phyloP scores from a whole-genome alignment of 1,140 invertebrate species.

The Calliopsis andreniformis region DNA sequence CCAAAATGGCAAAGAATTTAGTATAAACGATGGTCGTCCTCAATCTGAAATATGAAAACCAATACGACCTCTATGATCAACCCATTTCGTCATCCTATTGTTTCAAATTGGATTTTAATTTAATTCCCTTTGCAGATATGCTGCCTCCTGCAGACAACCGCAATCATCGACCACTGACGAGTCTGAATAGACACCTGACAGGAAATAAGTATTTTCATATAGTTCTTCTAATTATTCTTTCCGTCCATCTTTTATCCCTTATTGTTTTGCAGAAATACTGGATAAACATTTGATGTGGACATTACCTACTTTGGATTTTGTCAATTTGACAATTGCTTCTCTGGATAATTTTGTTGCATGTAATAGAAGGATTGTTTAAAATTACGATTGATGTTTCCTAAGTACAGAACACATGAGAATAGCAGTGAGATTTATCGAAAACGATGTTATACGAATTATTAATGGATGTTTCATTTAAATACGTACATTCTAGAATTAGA shows the following conservation, averaged over 20 bases:
- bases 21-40: not conserved
- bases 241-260: too few species aligned
- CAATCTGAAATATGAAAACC: slow-evolving; percentile 39
- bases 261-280: slow-evolving; percentile 8
- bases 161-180: slow-evolving; percentile 36
- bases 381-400: too few species aligned
- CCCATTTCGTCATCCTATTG: slow-evolving; percentile 30
- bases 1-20: slow-evolving; percentile 2
- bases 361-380: too few species aligned
- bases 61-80: slow-evolving; percentile 14
- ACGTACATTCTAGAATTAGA: too few species aligned
- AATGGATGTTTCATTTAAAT: too few species aligned
- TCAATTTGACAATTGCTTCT: not conserved
- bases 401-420: too few species aligned
- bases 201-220: slow-evolving; percentile 43
- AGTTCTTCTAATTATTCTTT: not conserved
- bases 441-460: too few species aligned
- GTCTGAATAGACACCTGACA: slow-evolving; percentile 48
- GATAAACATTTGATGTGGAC: slow-evolving; percentile 5
- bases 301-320: not conserved
- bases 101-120: slow-evolving; percentile 62
- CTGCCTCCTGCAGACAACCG: not conserved
- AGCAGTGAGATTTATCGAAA: too few species aligned
- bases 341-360: not conserved
- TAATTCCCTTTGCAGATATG: slow-evolving; percentile 51